A percentile compares a stretch with the other conserved stretches of the same genome.
Conservation (phyloP, 1,140 invertebrate genomes). For the Nephotettix cincticeps region DNA sequence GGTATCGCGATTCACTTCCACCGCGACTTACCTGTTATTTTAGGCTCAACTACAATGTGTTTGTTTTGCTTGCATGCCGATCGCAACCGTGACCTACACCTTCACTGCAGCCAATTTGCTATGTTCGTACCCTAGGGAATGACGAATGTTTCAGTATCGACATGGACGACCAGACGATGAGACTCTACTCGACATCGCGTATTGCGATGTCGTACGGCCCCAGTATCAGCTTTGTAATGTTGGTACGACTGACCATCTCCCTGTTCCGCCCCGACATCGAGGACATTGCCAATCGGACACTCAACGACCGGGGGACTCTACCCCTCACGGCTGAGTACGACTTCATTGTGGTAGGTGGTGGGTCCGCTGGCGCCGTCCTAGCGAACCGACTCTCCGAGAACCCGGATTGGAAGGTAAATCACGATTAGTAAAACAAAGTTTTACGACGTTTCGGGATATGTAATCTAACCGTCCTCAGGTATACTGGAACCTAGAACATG, state of each 20-base stretch:
- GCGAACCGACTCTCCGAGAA: slow-evolving; percentile 74
- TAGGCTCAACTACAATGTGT: too few species aligned
- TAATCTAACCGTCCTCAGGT: too few species aligned
- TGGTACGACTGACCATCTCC: slow-evolving; percentile 58
- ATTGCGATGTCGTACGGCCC: slow-evolving; percentile 62
- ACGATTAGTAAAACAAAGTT: too few species aligned
- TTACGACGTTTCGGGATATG: too few species aligned
- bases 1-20: too few species aligned
- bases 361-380: slow-evolving; percentile 78
- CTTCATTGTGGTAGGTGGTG: slow-evolving; percentile 78
- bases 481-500: too few species aligned
- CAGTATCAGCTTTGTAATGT: slow-evolving; percentile 58
- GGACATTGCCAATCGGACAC: slow-evolving; percentile 54
- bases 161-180: not conserved
- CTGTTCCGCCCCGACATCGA: slow-evolving; percentile 65
- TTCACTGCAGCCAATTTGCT: too few species aligned
- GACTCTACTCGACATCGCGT: slow-evolving; percentile 38
- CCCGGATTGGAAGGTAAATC: slow-evolving; percentile 58
- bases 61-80: too few species aligned
- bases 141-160: not conserved
- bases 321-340: slow-evolving; percentile 61
- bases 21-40: too few species aligned
- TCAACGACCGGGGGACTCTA: slow-evolving; percentile 50
- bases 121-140: too few species aligned
- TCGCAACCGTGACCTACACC: too few species aligned